Percentiles rank a stretch among this genome's conserved stretches.
Conservation (phyloP, 2,888 invertebrate species). For the Melinaea menophilus region DNA sequence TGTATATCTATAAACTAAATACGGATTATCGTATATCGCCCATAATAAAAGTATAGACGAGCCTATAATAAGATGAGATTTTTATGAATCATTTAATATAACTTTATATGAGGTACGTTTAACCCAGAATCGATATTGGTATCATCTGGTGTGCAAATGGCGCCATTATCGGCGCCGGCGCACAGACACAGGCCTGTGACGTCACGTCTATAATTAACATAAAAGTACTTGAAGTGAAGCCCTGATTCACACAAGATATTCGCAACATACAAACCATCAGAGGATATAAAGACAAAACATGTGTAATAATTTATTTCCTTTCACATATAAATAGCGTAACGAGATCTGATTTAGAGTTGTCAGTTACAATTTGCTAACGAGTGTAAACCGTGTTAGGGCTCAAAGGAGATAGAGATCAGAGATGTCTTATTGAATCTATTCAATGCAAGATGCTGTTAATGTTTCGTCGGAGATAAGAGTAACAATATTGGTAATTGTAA, state of each 20-base stretch:
- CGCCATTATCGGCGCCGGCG: conserved; percentile 51
- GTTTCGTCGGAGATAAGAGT: conserved; percentile 4
- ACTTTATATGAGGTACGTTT: conserved; percentile 46
- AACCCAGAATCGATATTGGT: conserved; percentile 32
- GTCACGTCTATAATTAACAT: conserved; percentile 47
- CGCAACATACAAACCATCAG: background rate
- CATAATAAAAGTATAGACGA: no score
- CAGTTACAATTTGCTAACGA: conserved; percentile 71
- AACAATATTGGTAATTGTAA: conserved; percentile 14
- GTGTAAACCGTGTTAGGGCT: conserved; percentile 62
- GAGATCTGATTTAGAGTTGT: conserved; percentile 60
- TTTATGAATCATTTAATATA: conserved; percentile 30
- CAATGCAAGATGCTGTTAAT: conserved; percentile 57
- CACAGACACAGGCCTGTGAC: conserved; percentile 56
- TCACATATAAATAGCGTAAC: conserved; percentile 37
- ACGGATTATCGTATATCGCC: no score
- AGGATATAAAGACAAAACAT: conserved; percentile 5
- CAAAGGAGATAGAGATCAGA: conserved; percentile 61
- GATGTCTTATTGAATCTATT: conserved; percentile 50
- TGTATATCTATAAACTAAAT: no score
- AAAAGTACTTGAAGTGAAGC: conserved; percentile 28
- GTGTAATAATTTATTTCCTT: conserved; percentile 12
- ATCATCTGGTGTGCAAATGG: conserved; percentile 73
- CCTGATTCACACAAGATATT: conserved; percentile 9
- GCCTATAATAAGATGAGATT: conserved; percentile 47